Conservation (phyloP, 2,888 invertebrate species). For the Nysson spinosus region DNA sequence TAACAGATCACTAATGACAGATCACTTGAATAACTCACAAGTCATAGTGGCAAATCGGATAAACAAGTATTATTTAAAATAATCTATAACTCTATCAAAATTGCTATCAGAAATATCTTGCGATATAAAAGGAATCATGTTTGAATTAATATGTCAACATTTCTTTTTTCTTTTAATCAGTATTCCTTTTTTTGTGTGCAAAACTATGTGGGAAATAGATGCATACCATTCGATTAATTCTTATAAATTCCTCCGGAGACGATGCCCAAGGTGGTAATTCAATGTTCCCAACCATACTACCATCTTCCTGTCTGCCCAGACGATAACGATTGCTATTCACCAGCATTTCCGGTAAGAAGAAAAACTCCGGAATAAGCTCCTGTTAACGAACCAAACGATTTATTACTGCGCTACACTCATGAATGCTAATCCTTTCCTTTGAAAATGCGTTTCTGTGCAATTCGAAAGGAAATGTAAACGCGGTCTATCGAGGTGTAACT, state of each 20-base stretch:
- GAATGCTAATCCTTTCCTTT: background rate
- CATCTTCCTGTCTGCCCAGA: conserved; percentile 93
- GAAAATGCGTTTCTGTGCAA: conserved; percentile 8
- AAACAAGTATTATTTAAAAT: too few relatives aligned
- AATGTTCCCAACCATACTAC: conserved; percentile 87
- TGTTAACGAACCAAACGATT: conserved; percentile 72
- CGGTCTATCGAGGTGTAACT: conserved; percentile 4
- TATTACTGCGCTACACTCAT: background rate
- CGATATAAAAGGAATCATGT: too few relatives aligned
- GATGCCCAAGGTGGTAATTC: conserved; percentile 98
- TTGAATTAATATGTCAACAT: too few relatives aligned
- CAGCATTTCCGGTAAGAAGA: conserved; percentile 99
- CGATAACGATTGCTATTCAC: conserved; percentile 91
- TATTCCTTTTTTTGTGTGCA: too few relatives aligned
- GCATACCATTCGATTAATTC: conserved; percentile 94
- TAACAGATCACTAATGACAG: too few relatives aligned
- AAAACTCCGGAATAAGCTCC: conserved; percentile 99
- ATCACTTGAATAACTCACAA: too few relatives aligned
- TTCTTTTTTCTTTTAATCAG: too few relatives aligned
- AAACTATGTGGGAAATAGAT: background rate
- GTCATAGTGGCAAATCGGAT: too few relatives aligned
- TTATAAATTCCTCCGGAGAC: conserved; percentile 97
- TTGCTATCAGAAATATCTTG: too few relatives aligned
- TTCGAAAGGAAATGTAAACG: too few relatives aligned
- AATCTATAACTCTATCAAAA: too few relatives aligned